Conservation (phyloP, 2,113 vertebrate genomes). For the Strigops habroptila region DNA sequence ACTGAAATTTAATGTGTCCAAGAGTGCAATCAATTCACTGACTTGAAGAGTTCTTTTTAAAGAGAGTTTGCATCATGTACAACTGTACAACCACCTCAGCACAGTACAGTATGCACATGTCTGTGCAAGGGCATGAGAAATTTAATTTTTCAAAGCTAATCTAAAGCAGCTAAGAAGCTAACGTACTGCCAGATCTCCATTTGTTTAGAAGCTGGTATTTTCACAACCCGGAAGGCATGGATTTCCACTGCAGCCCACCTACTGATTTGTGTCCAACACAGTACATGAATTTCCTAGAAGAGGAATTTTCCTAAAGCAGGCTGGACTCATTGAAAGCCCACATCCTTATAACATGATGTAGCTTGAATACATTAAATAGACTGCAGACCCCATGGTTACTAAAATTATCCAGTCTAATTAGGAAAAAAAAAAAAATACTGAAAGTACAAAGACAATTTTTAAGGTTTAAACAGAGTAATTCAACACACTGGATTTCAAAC, state of each 20-base stretch:
- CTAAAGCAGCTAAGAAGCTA: neutral
- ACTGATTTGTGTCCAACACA: neutral
- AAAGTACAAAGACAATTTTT: neutral
- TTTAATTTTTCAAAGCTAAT: neutral
- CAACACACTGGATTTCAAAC: neutral
- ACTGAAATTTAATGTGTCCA: slow-evolving; percentile 2
- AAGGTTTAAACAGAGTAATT: neutral
- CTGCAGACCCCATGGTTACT: neutral
- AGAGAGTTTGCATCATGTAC: neutral
- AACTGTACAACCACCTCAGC: neutral
- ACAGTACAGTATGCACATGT: neutral
- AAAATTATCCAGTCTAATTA: neutral
- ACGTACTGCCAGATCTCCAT: neutral
- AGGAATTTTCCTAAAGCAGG: neutral
- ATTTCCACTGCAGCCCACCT: neutral
- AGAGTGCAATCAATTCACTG: neutral
- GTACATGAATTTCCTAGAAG: neutral
- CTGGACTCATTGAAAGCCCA: neutral
- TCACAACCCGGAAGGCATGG: neutral
- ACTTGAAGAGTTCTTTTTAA: neutral
- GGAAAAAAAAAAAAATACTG: accelerated
- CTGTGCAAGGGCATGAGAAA: neutral
- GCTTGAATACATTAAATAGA: neutral
- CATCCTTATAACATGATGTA: neutral
- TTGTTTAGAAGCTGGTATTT: neutral